phyloP scores from a whole-genome alignment of 2,113 vertebrate genomes.

The Malaclemys terrapin region DNA sequence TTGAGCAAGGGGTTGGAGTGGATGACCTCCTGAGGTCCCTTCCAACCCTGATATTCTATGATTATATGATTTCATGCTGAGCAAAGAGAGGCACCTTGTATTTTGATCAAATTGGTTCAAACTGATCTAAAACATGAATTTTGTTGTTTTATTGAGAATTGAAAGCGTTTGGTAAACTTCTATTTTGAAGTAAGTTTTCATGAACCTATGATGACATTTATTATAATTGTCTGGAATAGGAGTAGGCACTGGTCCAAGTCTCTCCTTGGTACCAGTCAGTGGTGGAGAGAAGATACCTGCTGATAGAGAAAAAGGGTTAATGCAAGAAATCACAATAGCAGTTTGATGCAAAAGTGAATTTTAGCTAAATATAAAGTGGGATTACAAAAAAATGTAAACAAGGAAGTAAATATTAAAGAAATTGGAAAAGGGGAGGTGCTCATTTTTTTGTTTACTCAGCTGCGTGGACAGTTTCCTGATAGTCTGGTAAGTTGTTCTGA shows the following conservation, averaged over 20 bases:
- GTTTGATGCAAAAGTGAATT: background rate
- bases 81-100: too few species aligned
- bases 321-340: background rate
- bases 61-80: background rate
- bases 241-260: background rate
- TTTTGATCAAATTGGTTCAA: too few species aligned
- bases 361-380: background rate
- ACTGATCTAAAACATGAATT: too few species aligned
- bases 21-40: too few species aligned
- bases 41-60: too few species aligned
- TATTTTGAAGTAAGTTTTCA: slow-evolving; percentile 62
- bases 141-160: slow-evolving; percentile 45
- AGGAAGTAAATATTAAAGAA: background rate
- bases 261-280: background rate
- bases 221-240: slow-evolving; percentile 58
- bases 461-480: background rate
- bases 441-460: background rate
- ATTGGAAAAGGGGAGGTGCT: background rate
- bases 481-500: background rate
- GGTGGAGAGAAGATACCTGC: background rate
- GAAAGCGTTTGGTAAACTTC: slow-evolving; percentile 65
- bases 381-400: background rate
- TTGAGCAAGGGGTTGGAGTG: too few species aligned
- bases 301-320: background rate
- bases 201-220: slow-evolving; percentile 67